Conservation (phyloP, 2,888 invertebrate genomes). For the Siphlonurus alternatus region DNA sequence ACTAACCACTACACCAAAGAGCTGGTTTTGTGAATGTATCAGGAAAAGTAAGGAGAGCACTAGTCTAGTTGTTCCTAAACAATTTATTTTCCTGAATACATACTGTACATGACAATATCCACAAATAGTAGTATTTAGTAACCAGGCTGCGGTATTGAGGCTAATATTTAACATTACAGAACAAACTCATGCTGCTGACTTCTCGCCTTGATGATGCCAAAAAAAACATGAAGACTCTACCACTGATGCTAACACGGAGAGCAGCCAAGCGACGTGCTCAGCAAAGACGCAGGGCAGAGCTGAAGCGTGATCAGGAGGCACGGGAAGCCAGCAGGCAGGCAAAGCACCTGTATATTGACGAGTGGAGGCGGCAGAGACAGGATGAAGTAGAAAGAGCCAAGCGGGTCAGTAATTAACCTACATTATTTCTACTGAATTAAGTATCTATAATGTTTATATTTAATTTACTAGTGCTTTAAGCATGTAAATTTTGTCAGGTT, state of each 20-base stretch:
- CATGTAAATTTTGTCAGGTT: neutral
- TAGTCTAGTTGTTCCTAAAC: too few species aligned
- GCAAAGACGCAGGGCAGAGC: constrained; percentile 32
- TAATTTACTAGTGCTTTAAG: too few species aligned
- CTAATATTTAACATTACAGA: neutral
- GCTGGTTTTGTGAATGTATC: too few species aligned
- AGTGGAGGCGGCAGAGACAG: constrained; percentile 45
- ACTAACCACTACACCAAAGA: too few species aligned
- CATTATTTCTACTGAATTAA: neutral
- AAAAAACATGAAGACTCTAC: neutral
- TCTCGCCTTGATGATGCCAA: too few species aligned
- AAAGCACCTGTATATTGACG: constrained; percentile 43
- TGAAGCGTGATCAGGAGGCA: constrained; percentile 27
- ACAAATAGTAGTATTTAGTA: too few species aligned
- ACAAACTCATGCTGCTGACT: neutral
- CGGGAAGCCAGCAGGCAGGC: constrained; percentile 29
- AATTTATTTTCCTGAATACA: too few species aligned
- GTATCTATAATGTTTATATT: neutral
- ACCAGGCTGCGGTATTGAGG: too few species aligned
- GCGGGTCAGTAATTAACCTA: constrained; percentile 27
- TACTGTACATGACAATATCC: too few species aligned
- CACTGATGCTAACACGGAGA: neutral
- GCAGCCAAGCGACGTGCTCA: constrained; percentile 16
- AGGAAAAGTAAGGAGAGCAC: too few species aligned
- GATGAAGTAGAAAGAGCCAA: constrained; percentile 42